Conservation (phyloP, 2,797 vertebrate genomes). For the Darevskia nairensis region DNA sequence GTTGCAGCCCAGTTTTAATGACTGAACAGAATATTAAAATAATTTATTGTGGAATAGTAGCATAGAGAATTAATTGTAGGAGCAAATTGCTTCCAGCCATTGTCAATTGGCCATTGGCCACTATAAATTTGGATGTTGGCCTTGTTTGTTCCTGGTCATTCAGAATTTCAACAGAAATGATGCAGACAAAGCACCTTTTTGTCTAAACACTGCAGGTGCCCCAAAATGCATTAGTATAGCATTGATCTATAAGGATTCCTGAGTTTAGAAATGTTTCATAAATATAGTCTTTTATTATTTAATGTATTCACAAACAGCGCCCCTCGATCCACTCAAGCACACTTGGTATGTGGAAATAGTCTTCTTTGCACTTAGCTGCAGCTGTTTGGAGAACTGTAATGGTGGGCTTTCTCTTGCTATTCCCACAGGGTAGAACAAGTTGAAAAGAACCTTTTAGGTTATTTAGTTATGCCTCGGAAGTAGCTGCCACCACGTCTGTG, state of each 20-base stretch:
- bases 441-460: no score
- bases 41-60: conserved; percentile 39
- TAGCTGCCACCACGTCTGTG: no score
- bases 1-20: not conserved
- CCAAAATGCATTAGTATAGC: not conserved
- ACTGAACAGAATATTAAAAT: conserved; percentile 63
- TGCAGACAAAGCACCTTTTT: conserved; percentile 18
- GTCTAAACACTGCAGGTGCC: not conserved
- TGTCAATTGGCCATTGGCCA: not conserved
- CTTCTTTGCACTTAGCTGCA: no score
- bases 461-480: no score
- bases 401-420: no score
- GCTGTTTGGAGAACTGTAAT: no score
- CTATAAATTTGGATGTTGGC: conserved; percentile 56
- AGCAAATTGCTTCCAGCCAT: conserved; percentile 46
- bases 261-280: not conserved
- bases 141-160: conserved; percentile 54
- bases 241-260: not conserved
- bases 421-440: no score
- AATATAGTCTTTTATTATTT: not conserved
- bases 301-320: no score
- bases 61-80: conserved; percentile 59
- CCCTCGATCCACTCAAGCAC: no score
- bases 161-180: conserved; percentile 30
- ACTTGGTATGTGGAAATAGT: not conserved